Conservation (phyloP, 2,888 invertebrate species). For the Zygothrica quintamaculata region DNA sequence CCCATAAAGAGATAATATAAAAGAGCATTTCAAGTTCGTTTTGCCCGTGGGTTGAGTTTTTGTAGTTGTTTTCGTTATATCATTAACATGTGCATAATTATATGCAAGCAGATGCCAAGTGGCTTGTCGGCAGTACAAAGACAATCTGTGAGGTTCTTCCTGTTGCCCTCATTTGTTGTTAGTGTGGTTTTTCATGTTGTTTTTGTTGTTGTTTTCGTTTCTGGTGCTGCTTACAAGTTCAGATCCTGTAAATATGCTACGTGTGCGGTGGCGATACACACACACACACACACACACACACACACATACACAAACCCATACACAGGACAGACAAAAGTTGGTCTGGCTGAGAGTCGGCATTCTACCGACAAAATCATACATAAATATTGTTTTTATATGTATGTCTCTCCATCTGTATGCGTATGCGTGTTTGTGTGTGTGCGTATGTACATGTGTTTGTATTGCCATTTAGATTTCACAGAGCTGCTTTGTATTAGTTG, state of each 20-base stretch:
- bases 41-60: background rate
- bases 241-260: conserved; percentile 68
- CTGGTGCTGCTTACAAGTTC: conserved; percentile 59
- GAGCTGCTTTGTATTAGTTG: conserved; percentile 48
- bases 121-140: conserved; percentile 60
- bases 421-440: conserved; percentile 11
- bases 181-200: no score
- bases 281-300: background rate
- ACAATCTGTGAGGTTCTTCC: conserved; percentile 61
- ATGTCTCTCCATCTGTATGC: conserved; percentile 9
- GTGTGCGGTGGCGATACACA: conserved; percentile 26
- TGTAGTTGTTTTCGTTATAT: conserved; percentile 37
- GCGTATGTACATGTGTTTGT: conserved; percentile 25
- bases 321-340: conserved; percentile 55
- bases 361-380: conserved; percentile 61
- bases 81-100: conserved; percentile 65
- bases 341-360: conserved; percentile 46
- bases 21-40: conserved; percentile 14
- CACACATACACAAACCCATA: background rate
- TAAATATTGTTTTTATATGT: conserved; percentile 64
- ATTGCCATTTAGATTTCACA: conserved; percentile 50
- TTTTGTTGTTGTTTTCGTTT: conserved; percentile 28
- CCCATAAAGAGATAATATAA: background rate
- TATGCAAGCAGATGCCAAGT: conserved; percentile 59
- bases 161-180: conserved; percentile 54